Conservation (phyloP, 1,140 invertebrate genomes). For the Cecropterus lyciades region DNA sequence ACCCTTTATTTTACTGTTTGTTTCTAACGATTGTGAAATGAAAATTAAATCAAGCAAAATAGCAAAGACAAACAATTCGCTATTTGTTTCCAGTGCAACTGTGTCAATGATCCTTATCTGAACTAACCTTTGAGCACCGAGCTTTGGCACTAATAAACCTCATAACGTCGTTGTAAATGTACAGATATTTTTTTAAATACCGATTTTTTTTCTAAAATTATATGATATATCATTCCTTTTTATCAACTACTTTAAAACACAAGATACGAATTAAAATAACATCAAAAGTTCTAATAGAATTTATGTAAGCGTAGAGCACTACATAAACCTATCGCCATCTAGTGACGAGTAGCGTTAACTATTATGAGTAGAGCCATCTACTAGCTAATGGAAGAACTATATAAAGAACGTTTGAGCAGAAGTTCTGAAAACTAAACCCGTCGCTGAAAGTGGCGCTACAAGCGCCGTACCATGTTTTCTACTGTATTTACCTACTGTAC, state of each 20-base stretch:
- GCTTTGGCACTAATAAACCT: conserved; percentile 4
- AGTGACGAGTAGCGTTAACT: conserved; percentile 13
- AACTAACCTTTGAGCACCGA: conserved; percentile 7
- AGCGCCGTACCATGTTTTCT: neutral
- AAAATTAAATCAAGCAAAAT: conserved; percentile 6
- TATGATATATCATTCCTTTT: no score
- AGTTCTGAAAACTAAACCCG: neutral
- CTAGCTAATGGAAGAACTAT: neutral
- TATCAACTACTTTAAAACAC: no score
- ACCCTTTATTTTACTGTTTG: no score
- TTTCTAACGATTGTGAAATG: neutral
- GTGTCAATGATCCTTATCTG: conserved; percentile 25
- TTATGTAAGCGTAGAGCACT: no score
- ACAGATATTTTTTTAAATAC: neutral
- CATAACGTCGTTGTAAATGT: neutral
- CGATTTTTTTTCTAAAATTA: no score
- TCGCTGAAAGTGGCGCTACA: neutral
- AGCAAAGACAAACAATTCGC: conserved; percentile 3
- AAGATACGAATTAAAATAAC: no score
- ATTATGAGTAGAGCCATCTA: conserved; percentile 2
- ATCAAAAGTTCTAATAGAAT: neutral
- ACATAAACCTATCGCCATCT: neutral
- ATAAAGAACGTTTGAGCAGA: neutral
- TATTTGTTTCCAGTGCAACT: conserved; percentile 8
- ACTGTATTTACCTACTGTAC: no score